Percentiles rank a stretch among this genome's conserved stretches.
Conservation (phyloP, 2,113 vertebrate species). For the Hymenochirus boettgeri region DNA sequence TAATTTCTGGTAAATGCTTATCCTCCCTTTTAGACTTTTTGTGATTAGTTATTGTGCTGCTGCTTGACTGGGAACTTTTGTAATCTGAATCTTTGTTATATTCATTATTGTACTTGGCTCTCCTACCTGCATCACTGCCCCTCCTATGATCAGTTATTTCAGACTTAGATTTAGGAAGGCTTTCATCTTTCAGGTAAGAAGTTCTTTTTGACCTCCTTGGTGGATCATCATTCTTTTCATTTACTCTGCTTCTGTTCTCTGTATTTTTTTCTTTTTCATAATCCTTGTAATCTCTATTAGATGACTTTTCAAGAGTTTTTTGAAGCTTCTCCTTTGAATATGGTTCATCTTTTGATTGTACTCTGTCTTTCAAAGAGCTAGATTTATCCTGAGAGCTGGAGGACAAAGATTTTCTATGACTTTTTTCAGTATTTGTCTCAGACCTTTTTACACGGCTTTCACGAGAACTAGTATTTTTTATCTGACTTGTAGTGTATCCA, state of each 20-base stretch:
- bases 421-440: slow-evolving; percentile 48
- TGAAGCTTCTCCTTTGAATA: slow-evolving; percentile 45
- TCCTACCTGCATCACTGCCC: slow-evolving; percentile 56
- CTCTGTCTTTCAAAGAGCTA: slow-evolving; percentile 50
- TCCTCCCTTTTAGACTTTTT: not conserved
- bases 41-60: not conserved
- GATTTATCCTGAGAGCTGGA: slow-evolving; percentile 58
- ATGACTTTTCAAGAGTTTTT: slow-evolving; percentile 55
- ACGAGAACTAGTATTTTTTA: slow-evolving; percentile 52
- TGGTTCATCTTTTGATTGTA: slow-evolving; percentile 49
- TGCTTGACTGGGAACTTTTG: slow-evolving; percentile 11
- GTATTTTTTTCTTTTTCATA: slow-evolving; percentile 55
- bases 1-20: slow-evolving; percentile 52
- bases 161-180: slow-evolving; percentile 53
- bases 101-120: slow-evolving; percentile 42
- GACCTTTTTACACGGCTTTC: slow-evolving; percentile 53
- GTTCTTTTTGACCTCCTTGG: slow-evolving; percentile 55
- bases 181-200: slow-evolving; percentile 53
- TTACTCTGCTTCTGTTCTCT: slow-evolving; percentile 48
- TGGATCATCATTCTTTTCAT: slow-evolving; percentile 55
- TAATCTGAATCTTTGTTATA: slow-evolving; percentile 3
- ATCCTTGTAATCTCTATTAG: slow-evolving; percentile 58
- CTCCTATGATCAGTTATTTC: slow-evolving; percentile 52
- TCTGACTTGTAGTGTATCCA: slow-evolving; percentile 49
- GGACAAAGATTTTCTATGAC: slow-evolving; percentile 50